Evolutionary conservation across 2,113 vertebrate species (phyloP).

Genomic region (Eidolon helvum): DNA sequence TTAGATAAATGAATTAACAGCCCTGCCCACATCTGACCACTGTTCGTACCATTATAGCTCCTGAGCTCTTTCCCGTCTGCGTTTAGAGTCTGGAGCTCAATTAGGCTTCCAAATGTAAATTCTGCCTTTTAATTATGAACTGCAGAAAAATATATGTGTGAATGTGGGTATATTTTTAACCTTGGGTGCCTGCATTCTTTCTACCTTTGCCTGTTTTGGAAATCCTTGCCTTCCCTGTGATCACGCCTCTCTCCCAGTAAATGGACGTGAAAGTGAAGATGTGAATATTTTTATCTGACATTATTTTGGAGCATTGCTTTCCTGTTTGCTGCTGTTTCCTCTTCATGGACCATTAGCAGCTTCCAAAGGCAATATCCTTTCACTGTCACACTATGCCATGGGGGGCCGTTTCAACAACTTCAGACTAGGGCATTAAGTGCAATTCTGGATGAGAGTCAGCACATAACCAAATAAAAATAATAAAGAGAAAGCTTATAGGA

Average conservation of each 20-base stretch:
- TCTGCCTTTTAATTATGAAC: constrained; percentile 60
- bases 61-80: neutral
- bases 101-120: constrained; percentile 39
- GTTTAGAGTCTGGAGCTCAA: neutral
- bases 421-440: constrained; percentile 85
- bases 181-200: constrained; percentile 31
- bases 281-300: constrained; percentile 79
- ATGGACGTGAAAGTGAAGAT: constrained; percentile 64
- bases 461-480: constrained; percentile 90
- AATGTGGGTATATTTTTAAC: neutral
- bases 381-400: constrained; percentile 85
- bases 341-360: constrained; percentile 87
- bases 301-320: constrained; percentile 82
- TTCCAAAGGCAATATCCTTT: constrained; percentile 90
- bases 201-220: constrained; percentile 27
- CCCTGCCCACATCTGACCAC: neutral
- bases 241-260: constrained; percentile 39
- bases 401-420: constrained; percentile 87
- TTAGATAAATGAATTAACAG: neutral
- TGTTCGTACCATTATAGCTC: neutral
- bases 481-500: constrained; percentile 86
- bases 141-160: constrained; percentile 24
- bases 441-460: constrained; percentile 88
- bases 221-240: constrained; percentile 45
- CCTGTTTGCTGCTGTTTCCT: constrained; percentile 83